phyloP scores from a whole-genome alignment of 2,888 invertebrate genomes.

The Neoitamus cyanurus region DNA sequence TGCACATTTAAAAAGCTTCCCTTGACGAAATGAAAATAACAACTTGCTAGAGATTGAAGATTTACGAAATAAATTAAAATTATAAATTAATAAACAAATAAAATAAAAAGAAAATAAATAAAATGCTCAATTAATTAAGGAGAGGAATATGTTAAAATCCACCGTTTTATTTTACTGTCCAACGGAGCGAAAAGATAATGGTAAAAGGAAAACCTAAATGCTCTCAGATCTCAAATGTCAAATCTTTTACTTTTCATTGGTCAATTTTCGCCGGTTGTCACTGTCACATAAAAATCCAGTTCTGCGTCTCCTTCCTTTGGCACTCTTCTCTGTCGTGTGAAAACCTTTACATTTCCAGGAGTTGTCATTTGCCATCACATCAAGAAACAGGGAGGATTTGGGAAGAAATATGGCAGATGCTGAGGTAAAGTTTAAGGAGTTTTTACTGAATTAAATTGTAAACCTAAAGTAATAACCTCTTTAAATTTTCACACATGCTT shows the following conservation, averaged over 20 bases:
- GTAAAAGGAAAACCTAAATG: background rate
- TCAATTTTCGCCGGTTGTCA: constrained; percentile 11
- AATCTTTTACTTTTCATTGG: background rate
- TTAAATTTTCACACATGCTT: constrained; percentile 31
- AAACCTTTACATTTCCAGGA: constrained; percentile 52
- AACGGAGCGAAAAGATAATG: background rate
- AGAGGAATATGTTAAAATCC: too few relatives aligned
- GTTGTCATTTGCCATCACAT: constrained; percentile 51
- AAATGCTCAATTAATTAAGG: too few relatives aligned
- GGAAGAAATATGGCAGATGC: constrained; percentile 57
- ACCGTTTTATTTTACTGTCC: too few relatives aligned
- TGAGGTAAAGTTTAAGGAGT: constrained; percentile 56
- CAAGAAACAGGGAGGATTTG: constrained; percentile 31
- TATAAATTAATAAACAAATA: too few relatives aligned
- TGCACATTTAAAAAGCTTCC: too few relatives aligned
- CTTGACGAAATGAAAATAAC: too few relatives aligned
- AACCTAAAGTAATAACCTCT: constrained; percentile 44
- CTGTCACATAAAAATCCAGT: background rate
- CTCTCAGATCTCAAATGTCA: background rate
- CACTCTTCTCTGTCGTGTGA: background rate
- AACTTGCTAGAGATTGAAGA: too few relatives aligned
- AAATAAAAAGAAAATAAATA: too few relatives aligned
- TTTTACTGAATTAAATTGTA: constrained; percentile 45
- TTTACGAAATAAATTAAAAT: too few relatives aligned
- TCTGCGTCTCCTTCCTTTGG: background rate